phyloP scores from a whole-genome alignment of 1,140 invertebrate species.

The Aphelenchoides besseyi region DNA sequence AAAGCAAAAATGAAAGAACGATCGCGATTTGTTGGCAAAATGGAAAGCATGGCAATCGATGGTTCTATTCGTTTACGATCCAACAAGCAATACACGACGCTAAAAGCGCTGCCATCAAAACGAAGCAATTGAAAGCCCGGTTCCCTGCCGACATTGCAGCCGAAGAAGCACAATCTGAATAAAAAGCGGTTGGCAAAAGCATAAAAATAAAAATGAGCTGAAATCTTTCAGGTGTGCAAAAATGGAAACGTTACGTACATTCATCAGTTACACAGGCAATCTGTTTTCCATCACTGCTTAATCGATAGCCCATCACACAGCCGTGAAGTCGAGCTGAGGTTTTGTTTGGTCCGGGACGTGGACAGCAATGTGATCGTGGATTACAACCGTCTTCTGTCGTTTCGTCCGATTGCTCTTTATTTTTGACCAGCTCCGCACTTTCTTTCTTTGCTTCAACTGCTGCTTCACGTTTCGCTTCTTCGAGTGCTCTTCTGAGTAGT shows the following conservation, averaged over 20 bases:
- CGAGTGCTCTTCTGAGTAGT: neutral
- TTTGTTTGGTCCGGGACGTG: neutral
- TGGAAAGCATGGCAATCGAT: no score
- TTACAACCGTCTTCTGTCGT: slow-evolving; percentile 29
- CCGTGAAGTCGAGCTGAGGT: slow-evolving; percentile 19
- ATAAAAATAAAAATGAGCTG: neutral
- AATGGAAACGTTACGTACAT: slow-evolving; percentile 16
- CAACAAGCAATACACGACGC: neutral
- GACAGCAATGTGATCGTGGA: slow-evolving; percentile 33
- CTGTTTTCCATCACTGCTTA: slow-evolving; percentile 25
- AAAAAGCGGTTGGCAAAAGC: neutral
- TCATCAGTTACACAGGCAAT: slow-evolving; percentile 45
- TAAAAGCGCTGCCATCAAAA: neutral
- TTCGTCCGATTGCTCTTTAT: slow-evolving; percentile 6
- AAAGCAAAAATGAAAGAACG: neutral
- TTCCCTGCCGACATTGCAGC: neutral
- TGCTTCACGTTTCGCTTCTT: slow-evolving; percentile 2
- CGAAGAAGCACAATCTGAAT: neutral
- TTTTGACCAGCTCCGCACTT: neutral
- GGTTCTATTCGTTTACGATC: neutral
- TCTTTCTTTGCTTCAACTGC: neutral
- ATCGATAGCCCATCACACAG: slow-evolving; percentile 39
- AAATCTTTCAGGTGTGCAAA: no score
- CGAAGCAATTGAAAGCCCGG: neutral
- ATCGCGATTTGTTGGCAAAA: neutral